phyloP scores from a whole-genome alignment of 1,140 invertebrate species.

The Bombus breviceps region DNA sequence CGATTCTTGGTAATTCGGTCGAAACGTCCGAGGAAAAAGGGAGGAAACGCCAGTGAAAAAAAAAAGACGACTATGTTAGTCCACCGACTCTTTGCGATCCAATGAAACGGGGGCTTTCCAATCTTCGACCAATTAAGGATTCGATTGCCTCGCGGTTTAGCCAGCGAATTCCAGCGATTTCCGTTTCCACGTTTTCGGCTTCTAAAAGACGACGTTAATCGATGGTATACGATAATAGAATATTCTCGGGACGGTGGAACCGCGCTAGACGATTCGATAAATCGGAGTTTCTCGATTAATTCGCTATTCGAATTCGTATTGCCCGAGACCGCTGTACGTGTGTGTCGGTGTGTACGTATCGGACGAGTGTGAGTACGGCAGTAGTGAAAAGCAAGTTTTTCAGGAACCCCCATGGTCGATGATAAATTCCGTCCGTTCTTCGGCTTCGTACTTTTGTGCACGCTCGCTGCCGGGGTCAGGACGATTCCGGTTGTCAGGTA shows the following conservation, averaged over 20 bases:
- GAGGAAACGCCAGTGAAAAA: background rate
- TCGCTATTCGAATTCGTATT: background rate
- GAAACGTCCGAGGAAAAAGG: background rate
- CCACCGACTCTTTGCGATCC: background rate
- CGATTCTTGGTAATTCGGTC: background rate
- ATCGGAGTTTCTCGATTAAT: slow-evolving; percentile 20
- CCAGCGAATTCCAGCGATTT: background rate
- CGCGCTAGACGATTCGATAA: background rate
- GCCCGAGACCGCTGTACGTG: background rate
- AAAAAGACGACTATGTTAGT: too few species aligned
- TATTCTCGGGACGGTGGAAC: background rate
- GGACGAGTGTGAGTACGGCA: background rate
- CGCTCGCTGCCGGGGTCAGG: slow-evolving; percentile 15
- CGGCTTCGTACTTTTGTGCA: slow-evolving; percentile 32
- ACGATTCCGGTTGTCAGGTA: slow-evolving; percentile 55
- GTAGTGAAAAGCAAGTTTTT: slow-evolving; percentile 25
- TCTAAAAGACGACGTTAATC: slow-evolving; percentile 9
- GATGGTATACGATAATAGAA: slow-evolving; percentile 23
- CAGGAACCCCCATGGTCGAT: background rate
- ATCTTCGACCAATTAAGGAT: slow-evolving; percentile 43
- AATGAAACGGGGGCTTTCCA: slow-evolving; percentile 25
- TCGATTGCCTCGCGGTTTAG: slow-evolving; percentile 42
- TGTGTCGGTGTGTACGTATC: background rate
- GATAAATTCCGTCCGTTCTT: slow-evolving; percentile 46
- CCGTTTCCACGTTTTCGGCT: slow-evolving; percentile 3